phyloP scores from a whole-genome alignment of 64 coral and sea anemone genomes.

The Catalaphyllia jardinei region DNA sequence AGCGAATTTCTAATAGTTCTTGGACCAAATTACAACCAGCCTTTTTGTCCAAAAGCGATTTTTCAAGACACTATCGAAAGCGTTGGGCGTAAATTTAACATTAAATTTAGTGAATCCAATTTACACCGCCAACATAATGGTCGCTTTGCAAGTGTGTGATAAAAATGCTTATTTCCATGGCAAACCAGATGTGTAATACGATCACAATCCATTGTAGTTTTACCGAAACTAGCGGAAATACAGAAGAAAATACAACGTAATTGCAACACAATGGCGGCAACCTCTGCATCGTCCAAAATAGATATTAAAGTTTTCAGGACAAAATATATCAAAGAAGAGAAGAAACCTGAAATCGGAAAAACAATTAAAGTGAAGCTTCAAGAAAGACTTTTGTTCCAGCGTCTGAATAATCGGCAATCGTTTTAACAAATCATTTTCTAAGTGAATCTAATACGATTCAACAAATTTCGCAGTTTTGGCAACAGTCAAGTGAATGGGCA shows the following conservation, averaged over 20 bases:
- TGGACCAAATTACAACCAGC: neutral
- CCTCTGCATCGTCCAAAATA: neutral
- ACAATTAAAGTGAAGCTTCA: neutral
- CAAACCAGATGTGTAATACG: conserved; percentile 20
- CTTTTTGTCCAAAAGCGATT: neutral
- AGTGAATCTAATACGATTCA: conserved; percentile 5
- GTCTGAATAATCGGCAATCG: neutral
- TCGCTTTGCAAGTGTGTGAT: conserved; percentile 34
- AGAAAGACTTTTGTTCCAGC: neutral
- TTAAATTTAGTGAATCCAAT: neutral
- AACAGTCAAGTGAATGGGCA: neutral
- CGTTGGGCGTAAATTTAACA: neutral
- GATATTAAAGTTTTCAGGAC: neutral
- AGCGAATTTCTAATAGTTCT: neutral
- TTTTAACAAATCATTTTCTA: neutral
- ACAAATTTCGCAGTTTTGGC: neutral
- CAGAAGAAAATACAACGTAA: neutral
- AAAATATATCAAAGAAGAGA: neutral
- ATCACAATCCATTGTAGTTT: conserved; percentile 12
- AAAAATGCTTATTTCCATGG: conserved; percentile 24
- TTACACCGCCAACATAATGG: conserved; percentile 1
- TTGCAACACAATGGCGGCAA: neutral
- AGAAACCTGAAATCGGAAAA: neutral
- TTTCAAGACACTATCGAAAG: neutral
- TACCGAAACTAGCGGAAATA: neutral